These are phyloP conservation scores for Tetramorium parvispinum DNA, from an alignment of 1,140 invertebrate species.

Conservation along the genomic window DNA sequence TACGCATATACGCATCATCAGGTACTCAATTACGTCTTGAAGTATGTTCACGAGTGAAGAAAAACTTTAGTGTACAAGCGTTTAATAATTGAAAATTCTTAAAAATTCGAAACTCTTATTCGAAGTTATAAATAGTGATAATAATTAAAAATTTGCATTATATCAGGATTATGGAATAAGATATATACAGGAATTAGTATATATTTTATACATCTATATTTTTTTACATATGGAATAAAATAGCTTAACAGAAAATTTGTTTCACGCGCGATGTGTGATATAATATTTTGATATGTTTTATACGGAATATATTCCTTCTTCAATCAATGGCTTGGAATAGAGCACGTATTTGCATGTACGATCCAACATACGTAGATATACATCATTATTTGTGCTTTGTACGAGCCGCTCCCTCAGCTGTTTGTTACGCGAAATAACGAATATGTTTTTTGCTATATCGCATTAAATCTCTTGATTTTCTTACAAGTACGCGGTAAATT, in stretches of 20 bases:
- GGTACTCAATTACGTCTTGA: not conserved
- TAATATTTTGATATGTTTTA: not conserved
- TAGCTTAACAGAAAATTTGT: too few relatives aligned
- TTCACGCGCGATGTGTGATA: not conserved
- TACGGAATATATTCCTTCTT: not conserved
- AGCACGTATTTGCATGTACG: conserved; percentile 24
- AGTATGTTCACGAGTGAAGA: not conserved
- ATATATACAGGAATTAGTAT: not conserved
- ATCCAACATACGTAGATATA: conserved; percentile 33
- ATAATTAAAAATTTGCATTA: conserved; percentile 11
- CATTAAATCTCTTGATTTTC: not conserved
- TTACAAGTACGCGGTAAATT: conserved; percentile 18
- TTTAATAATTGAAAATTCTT: not conserved
- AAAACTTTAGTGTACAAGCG: not conserved
- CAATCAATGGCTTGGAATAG: not conserved
- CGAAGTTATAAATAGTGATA: not conserved
- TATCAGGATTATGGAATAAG: not conserved
- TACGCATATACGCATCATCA: not conserved
- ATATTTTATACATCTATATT: not conserved
- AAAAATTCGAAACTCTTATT: not conserved
- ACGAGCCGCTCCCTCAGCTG: conserved; percentile 32
- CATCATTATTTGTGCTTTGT: conserved; percentile 53
- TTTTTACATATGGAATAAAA: not conserved
- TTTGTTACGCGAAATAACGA: conserved; percentile 9
- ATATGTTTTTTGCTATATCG: not conserved